Conservation (phyloP, 2,113 vertebrate genomes). For the Trichechus manatus region DNA sequence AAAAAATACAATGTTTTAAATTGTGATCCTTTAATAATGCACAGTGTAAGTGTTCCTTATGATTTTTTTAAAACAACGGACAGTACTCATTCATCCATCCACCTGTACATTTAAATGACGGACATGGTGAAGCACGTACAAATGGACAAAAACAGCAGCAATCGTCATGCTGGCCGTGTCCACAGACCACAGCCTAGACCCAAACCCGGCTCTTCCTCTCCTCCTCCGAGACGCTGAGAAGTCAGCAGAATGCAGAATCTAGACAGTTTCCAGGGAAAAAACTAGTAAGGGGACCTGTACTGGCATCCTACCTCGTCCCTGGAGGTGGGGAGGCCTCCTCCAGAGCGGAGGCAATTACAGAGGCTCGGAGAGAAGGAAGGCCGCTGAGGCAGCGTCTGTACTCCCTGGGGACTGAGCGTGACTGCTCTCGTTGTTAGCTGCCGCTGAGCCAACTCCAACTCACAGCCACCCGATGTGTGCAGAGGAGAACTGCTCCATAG, state of each 20-base stretch:
- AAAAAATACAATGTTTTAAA: not conserved
- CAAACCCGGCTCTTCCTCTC: not conserved
- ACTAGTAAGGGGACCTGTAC: too few species aligned
- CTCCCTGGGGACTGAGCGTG: too few species aligned
- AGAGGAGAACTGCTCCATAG: not conserved
- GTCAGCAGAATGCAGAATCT: not conserved
- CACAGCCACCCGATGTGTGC: too few species aligned
- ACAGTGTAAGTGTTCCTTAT: not conserved
- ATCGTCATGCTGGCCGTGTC: not conserved
- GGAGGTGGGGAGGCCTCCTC: too few species aligned
- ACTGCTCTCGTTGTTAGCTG: too few species aligned
- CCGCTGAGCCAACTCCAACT: too few species aligned
- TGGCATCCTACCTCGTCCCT: not conserved
- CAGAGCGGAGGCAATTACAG: too few species aligned
- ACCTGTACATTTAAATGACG: not conserved
- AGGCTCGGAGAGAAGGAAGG: not conserved
- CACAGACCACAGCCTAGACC: not conserved
- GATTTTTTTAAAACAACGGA: not conserved
- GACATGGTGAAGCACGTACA: rapidly evolving
- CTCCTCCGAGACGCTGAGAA: not conserved
- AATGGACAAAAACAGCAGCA: not conserved
- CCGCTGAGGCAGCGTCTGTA: not conserved
- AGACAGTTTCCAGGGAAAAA: not conserved
- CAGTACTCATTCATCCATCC: not conserved
- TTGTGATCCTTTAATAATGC: not conserved